Conservation (phyloP, 2,888 invertebrate species). For the Linnaemya tessellans region DNA sequence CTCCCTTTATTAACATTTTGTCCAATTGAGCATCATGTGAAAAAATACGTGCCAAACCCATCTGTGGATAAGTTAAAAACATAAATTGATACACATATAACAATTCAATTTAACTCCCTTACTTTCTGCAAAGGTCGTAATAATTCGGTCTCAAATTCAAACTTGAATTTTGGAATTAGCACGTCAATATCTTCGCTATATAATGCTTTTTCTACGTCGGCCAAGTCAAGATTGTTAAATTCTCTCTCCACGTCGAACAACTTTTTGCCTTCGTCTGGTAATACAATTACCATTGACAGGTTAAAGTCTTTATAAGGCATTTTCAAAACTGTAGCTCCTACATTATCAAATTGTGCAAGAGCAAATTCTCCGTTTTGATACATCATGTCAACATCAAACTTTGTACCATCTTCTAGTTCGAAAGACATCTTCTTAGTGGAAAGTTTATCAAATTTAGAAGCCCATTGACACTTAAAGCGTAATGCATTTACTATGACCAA, state of each 20-base stretch:
- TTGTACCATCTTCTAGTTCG: too few species aligned
- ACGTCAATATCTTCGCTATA: constrained; percentile 75
- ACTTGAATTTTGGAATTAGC: neutral
- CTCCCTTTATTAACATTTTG: constrained; percentile 84
- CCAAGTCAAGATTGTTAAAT: constrained; percentile 85
- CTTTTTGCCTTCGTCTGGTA: constrained; percentile 89
- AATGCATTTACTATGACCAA: constrained; percentile 92
- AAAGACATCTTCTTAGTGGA: constrained; percentile 84
- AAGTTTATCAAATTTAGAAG: constrained; percentile 85
- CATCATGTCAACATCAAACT: constrained; percentile 86
- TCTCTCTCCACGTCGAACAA: constrained; percentile 86
- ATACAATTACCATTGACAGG: constrained; percentile 89
- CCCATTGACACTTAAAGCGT: constrained; percentile 93
- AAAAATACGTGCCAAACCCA: constrained; percentile 89
- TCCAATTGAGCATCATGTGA: constrained; percentile 85
- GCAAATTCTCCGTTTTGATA: constrained; percentile 80
- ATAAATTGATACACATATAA: neutral
- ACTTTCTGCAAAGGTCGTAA: neutral
- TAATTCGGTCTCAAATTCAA: neutral
- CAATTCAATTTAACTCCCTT: neutral
- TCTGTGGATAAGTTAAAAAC: constrained; percentile 76
- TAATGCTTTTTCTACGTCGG: constrained; percentile 83
- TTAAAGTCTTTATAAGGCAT: constrained; percentile 88
- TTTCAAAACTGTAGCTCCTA: constrained; percentile 84
- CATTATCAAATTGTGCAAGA: constrained; percentile 71